Evolutionary conservation across 1,140 invertebrate genomes (phyloP), one percentile per base, ranked within the genome.

Genomic region (Drosophila orena): DNA sequence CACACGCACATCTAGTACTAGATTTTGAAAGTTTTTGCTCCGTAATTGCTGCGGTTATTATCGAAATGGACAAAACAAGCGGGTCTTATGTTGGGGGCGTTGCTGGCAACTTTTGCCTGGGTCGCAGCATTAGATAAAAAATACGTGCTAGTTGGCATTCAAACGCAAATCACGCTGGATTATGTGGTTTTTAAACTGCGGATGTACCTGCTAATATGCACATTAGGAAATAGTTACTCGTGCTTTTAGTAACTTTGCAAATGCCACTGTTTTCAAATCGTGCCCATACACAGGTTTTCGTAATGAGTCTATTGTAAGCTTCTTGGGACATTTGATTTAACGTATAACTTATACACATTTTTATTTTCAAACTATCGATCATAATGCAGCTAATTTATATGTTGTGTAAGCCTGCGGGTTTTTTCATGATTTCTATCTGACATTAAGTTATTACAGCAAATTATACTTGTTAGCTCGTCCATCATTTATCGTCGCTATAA

Each of bases 171-270:
- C 38, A 53, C 30, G 27, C 17, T 57, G 46, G 47, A 55, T 65
- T 57, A 58, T 46, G 52, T 52, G 52, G 47, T n/a, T 42, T 49
- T 43, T 61, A 11, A 15, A 35, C 38, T 17, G 37, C 50, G 43
- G 42, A 54, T 56, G 71, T 11, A 97, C 97, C 89, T 97, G 94
- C 92, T 98, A 97, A 24, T 98, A 98, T 27, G 98, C 99, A 91
- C 98, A 98, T 93, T 99, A 98, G 10, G 98, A 97, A 93, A 98
- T 98, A 91, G 94, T 96, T 10, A 98, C 27, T 22, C n/a, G 57
- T 47, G 58, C 38, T 43, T 72, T 24, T 20, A 15, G 38, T 38
- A 44, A 44, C 34, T 40, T 11, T 14, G 2, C 11, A 34, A 65
- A 5, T 40, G 30, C 70, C 57, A n/a, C 15, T 35, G 54, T 47